phyloP scores from a whole-genome alignment of 1,140 invertebrate genomes.

The Tigriopus japonicus region DNA sequence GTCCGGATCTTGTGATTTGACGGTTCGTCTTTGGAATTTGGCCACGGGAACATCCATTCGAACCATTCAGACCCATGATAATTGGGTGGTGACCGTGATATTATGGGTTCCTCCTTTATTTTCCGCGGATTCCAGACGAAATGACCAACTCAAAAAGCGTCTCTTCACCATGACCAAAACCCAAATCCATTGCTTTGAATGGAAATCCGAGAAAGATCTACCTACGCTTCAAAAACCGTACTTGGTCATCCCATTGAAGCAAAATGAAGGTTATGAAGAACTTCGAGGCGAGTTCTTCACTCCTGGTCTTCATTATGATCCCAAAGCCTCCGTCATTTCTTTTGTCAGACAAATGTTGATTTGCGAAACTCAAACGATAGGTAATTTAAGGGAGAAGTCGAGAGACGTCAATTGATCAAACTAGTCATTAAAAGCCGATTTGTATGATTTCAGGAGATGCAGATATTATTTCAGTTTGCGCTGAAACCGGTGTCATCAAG shows the following conservation, averaged over 20 bases:
- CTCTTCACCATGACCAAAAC: not conserved
- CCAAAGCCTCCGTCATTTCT: not conserved
- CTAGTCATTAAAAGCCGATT: not conserved
- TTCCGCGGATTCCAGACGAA: not conserved
- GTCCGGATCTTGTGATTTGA: conserved; percentile 4
- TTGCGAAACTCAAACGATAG: conserved; percentile 6
- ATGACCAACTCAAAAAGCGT: not conserved
- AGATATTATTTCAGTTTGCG: not conserved
- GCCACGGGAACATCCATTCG: not conserved
- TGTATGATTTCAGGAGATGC: not conserved
- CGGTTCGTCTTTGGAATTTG: not conserved
- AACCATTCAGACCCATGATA: not conserved
- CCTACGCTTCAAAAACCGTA: not conserved
- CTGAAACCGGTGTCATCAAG: not conserved
- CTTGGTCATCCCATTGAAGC: not conserved
- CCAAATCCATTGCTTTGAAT: not conserved
- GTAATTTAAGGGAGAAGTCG: not conserved
- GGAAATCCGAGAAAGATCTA: not conserved
- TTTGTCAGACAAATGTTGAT: conserved; percentile 4
- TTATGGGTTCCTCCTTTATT: not conserved
- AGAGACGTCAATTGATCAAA: not conserved
- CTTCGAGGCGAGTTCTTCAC: conserved; percentile 1
- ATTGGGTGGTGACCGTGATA: not conserved
- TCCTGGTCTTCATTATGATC: not conserved
- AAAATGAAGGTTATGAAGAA: not conserved